Percentiles rank a stretch among this genome's conserved stretches.
Conservation (phyloP, 2,797 vertebrate genomes). For the Gymnothorax javanicus region DNA sequence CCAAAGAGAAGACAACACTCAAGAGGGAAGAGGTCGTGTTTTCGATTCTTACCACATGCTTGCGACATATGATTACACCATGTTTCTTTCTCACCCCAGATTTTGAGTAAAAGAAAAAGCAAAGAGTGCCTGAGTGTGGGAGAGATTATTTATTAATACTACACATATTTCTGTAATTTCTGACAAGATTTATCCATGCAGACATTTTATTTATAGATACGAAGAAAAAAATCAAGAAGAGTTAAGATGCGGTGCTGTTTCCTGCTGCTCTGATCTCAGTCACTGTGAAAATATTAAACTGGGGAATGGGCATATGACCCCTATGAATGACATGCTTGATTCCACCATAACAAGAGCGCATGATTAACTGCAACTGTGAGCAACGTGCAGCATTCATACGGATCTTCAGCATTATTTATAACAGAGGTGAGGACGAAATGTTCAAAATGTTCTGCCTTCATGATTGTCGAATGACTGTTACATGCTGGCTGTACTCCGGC, state of each 20-base stretch:
- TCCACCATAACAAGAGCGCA: too few species aligned
- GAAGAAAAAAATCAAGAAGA: neutral
- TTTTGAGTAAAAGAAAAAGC: neutral
- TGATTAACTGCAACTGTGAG: neutral
- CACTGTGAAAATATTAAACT: neutral
- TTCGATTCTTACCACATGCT: neutral
- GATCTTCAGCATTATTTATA: neutral
- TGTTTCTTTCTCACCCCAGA: neutral
- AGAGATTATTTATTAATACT: neutral
- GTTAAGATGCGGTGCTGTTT: too few species aligned
- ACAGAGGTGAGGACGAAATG: neutral
- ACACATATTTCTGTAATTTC: neutral
- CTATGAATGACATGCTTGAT: neutral
- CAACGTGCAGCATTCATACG: neutral
- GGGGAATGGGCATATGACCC: neutral
- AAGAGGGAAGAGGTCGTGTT: neutral
- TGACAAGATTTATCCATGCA: neutral
- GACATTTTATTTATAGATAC: neutral
- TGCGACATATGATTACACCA: neutral
- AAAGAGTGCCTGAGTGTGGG: neutral
- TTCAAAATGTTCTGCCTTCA: neutral
- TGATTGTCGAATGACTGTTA: neutral
- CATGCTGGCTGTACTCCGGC: neutral
- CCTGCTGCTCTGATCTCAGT: neutral
- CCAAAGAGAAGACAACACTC: neutral